Percentiles rank a stretch among this genome's conserved stretches.
These are phyloP conservation scores for Avahi laniger DNA, from an alignment of 2,797 vertebrate species.

Conservation along the genomic window DNA sequence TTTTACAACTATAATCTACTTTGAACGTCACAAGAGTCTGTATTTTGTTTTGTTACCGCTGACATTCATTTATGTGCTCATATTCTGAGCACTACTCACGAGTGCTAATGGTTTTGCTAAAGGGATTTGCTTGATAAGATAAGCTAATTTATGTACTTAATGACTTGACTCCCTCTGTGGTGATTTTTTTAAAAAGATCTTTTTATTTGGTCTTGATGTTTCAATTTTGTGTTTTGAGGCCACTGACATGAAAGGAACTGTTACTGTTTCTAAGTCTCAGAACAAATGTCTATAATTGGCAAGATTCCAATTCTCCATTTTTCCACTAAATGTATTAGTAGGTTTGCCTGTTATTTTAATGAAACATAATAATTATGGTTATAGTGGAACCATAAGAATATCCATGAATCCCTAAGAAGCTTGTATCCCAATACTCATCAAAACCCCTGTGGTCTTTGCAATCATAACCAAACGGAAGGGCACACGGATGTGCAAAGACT, in stretches of 20 bases:
- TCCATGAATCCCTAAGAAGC: neutral
- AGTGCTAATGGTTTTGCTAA: neutral
- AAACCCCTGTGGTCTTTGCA: neutral
- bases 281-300: neutral
- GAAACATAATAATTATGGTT: neutral
- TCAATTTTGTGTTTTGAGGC: conserved; percentile 1
- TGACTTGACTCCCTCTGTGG: neutral
- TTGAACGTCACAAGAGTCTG: neutral
- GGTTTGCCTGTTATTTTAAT: neutral
- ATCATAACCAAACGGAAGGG: rapidly evolving
- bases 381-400: neutral
- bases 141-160: neutral
- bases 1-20: neutral
- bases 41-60: neutral
- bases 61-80: neutral
- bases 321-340: neutral
- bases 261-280: neutral
- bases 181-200: rapidly evolving
- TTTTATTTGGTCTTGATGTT: neutral
- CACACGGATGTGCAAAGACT: rapidly evolving
- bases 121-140: neutral
- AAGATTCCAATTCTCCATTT: neutral
- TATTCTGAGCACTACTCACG: too few species aligned
- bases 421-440: neutral
- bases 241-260: neutral